A percentile compares a stretch with the other conserved stretches of the same genome.
Evolutionary conservation across 92 coral and sea anemone genomes (phyloP).

Genomic region (Epizoanthus stellaris): DNA sequence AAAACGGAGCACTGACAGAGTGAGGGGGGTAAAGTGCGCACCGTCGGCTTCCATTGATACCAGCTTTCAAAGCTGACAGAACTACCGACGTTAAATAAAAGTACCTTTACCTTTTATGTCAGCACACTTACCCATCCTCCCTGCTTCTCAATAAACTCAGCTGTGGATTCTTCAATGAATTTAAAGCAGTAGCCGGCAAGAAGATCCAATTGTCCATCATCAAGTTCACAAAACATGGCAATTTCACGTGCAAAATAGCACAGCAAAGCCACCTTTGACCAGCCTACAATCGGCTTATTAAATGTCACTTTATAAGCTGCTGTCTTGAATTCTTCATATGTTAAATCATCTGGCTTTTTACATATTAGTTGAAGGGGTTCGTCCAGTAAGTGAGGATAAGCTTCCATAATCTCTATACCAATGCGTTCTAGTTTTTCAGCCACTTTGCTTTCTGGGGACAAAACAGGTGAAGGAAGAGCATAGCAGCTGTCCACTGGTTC

Average conservation of each 20-base stretch:
- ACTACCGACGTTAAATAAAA: no score
- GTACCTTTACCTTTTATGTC: no score
- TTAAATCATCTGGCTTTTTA: conserved; percentile 63
- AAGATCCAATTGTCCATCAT: conserved; percentile 79
- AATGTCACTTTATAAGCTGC: conserved; percentile 88
- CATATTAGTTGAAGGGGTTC: conserved; percentile 77
- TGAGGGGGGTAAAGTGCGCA: no score
- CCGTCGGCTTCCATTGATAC: no score
- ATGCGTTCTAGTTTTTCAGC: conserved; percentile 91
- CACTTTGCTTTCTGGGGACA: conserved; percentile 96
- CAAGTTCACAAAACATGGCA: conserved; percentile 80
- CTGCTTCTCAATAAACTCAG: conserved; percentile 92
- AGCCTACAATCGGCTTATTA: conserved; percentile 84
- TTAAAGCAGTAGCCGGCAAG: conserved; percentile 88
- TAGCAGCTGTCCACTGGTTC: conserved; percentile 19
- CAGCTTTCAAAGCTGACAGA: no score
- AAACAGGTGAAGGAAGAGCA: conserved; percentile 83
- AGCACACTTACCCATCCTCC: conserved; percentile 94
- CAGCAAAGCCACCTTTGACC: conserved; percentile 95
- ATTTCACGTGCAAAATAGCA: conserved; percentile 97
- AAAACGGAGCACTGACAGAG: no score
- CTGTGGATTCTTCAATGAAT: conserved; percentile 92
- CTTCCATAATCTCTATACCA: conserved; percentile 85
- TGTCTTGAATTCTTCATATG: conserved; percentile 84
- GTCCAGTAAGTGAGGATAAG: conserved; percentile 80